Base-by-base conservation (phyloP, 2,797 vertebrate species). In the Malacoctenus gilli region DNA sequence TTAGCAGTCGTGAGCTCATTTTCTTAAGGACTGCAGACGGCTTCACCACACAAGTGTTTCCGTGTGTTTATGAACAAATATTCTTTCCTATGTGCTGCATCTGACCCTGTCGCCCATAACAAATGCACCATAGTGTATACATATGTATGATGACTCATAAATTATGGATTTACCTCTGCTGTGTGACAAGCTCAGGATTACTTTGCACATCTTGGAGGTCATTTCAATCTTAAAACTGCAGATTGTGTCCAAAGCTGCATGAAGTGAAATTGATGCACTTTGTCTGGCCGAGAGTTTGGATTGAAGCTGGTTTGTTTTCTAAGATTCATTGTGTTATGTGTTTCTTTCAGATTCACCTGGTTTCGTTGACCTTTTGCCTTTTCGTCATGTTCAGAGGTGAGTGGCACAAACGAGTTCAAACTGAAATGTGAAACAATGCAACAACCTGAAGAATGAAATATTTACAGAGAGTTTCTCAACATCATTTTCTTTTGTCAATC, bases 271-370 rank as follows among this genome's bases (percentile, higher is more conserved):
- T 25, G 23, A 25, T 12, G 11, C 30, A 32, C 8, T 32, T 10
- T 32, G 25, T 32, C 12, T 4, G 8, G 23, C 4, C 4, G 18
- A 2, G 0, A 15, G 10, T 8, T 39, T 4, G 3, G 2, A 30
- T n/a, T 31, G 2, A 19, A 35, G 5, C 11, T 12, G 3, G 11
- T 3, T 32, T n/a, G n/a, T n/a, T n/a, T n/a, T n/a, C n/a, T n/a
- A n/a, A n/a, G n/a, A n/a, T n/a, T n/a, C n/a, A n/a, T n/a, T n/a
- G n/a, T n/a, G n/a, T n/a, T n/a, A n/a, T n/a, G n/a, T n/a, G n/a
- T n/a, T n/a, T n/a, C n/a, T n/a, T 89, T 77, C 83, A 92, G 91
- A 80, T 85, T 7, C 8, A 32, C 68, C 70, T 77, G 46, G 14
- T 39, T 21, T 60, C 14, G 6, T 13, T 77, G 43, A 54, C 34